Conservation (phyloP, 1,140 invertebrate species). For the Glomeris maerens region DNA sequence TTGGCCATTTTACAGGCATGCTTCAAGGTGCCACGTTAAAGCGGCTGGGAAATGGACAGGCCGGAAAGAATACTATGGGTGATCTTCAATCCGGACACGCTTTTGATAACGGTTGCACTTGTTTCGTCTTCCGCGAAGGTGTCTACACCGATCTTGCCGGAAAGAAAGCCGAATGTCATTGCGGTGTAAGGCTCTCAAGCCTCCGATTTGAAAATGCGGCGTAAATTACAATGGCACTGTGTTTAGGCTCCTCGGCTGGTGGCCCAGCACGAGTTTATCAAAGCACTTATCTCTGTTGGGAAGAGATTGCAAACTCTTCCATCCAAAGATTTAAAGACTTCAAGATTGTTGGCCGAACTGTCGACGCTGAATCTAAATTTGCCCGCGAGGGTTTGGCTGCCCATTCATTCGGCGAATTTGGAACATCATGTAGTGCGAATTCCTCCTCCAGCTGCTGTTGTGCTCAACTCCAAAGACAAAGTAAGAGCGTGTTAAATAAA, state of each 20-base stretch:
- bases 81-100: slow-evolving; percentile 84
- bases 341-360: slow-evolving; percentile 77
- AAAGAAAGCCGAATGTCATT: slow-evolving; percentile 53
- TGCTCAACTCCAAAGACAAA: slow-evolving; percentile 98
- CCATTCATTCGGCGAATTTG: slow-evolving; percentile 48
- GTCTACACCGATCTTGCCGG: slow-evolving; percentile 58
- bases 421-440: slow-evolving; percentile 78
- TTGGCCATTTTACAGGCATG: slow-evolving; percentile 7
- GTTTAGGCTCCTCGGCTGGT: slow-evolving; percentile 59
- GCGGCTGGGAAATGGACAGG: not conserved
- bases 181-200: slow-evolving; percentile 43
- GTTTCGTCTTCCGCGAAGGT: slow-evolving; percentile 58
- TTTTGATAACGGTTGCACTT: slow-evolving; percentile 91
- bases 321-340: slow-evolving; percentile 87
- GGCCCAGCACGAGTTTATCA: slow-evolving; percentile 72
- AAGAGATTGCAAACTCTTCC: slow-evolving; percentile 73
- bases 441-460: slow-evolving; percentile 84
- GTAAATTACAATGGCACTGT: not conserved
- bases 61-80: slow-evolving; percentile 47
- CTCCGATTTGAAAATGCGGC: not conserved
- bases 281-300: slow-evolving; percentile 74
- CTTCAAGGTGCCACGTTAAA: not conserved
- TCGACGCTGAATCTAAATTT: slow-evolving; percentile 89
- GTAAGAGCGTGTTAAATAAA: slow-evolving; percentile 37
- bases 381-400: slow-evolving; percentile 93